Evolutionary conservation across 2,797 vertebrate species (phyloP), one percentile per base, ranked within the genome.

Genomic region (Micrastur ruficollis): DNA sequence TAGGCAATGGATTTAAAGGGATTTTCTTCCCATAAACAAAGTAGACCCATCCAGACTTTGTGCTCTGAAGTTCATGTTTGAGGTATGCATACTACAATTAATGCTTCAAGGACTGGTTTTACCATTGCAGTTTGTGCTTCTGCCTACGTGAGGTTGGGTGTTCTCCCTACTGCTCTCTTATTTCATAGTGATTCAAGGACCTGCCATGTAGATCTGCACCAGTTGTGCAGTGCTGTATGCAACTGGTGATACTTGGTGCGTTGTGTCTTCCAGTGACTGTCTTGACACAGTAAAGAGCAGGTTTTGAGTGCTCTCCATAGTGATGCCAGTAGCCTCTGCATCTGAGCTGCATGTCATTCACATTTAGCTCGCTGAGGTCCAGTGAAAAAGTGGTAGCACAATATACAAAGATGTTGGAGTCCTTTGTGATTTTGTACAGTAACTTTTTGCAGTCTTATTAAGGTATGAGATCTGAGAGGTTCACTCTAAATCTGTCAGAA

Each of bases 201-300:
- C 14, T 12, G 5, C 29, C 6, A 0, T 42, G 11, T 0, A 19
- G 52, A 59, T 47, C 50, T 0, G 0, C 8, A 2, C 1, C 0
- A 0, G 16, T 40, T 38, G 11, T 10, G 32, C n/a, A 36, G 46
- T 23, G 53, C 46, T 90, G 25, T 47, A 4, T 79, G 73, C 82
- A 53, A 1, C 12, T 2, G 1, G 25, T 14, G 61, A 7, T 40
- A 12, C 26, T 52, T 5, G 1, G 8, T 67, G 46, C 52, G 26
- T 9, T 62, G 14, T 34, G 31, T 58, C 26, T 49, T 70, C 10
- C 26, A 58, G 29, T 34, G 56, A 21, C 32, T 27, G 5, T 22
- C 36, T 6, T 62, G 65, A 36, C 8, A 11, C 11, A 17, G 29
- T 26, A 34, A 61, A 46, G 9, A 56, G 17, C 40, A 29, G 31